Evolutionary conservation across 2,797 vertebrate species (phyloP), one percentile per base, ranked within the genome.

Genomic region (Margarornis squamiger): DNA sequence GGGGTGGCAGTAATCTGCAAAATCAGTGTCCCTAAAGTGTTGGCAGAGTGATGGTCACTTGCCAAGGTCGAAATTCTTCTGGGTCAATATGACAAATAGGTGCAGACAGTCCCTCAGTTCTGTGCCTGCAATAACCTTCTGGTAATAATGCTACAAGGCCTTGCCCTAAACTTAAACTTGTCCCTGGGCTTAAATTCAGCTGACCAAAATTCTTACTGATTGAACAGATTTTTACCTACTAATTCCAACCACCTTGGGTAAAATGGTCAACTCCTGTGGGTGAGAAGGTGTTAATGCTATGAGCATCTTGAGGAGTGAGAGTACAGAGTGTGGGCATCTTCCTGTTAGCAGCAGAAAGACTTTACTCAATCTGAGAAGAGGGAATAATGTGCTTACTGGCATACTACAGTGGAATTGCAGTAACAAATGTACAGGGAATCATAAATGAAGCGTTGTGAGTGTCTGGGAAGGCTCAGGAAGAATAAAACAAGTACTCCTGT

Each of bases 201-300:
- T 72, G 58, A 61, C 20, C 24, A 45, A 88, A 88, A 59, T 62
- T 77, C 7, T 51, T 73, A 71, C 20, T 22, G 10, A 22, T 20
- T 58, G n/a, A 83, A 81, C 59, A 59, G 14, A 32, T 65, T 78
- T 90, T 84, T 12, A 36, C 3, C 19, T 66, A 13, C 12, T 73
- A 10, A 10, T 88, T 18, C 20, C 6, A 74, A 6, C 7, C 34
- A 6, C 5, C 7, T 29, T 67, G 27, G 27, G 36, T 36, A 79
- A 77, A 84, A 57, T 1, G 0, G 17, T 65, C 23, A 57, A 0
- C 22, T 70, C 4, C 1, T 2, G 12, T 34, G n/a, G 7, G 2
- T 66, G 32, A 70, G 29, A 41, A 58, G 48, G 4, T 72, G 5
- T 72, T 39, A 72, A 6, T 70, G 12, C 32, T 68, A 2, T 49